Evolutionary conservation across 2,797 vertebrate species (phyloP).

Genomic region (Poeciliopsis gracilis): DNA sequence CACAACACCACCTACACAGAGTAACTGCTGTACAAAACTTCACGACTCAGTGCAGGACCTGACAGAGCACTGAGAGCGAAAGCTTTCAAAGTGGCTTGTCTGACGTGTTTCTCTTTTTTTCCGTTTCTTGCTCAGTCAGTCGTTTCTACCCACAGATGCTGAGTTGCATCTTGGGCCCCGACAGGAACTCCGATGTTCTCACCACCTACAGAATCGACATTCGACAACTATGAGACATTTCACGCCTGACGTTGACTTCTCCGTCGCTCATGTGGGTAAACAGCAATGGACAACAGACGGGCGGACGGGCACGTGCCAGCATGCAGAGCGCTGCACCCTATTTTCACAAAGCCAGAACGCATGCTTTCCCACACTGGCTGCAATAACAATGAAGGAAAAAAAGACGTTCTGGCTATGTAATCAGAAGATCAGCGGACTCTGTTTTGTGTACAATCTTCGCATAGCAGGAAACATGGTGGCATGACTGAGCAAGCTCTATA

Average conservation of each 20-base stretch:
- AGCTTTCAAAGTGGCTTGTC: slow-evolving; percentile 34
- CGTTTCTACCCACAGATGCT: slow-evolving; percentile 54
- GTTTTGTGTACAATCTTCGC: slow-evolving; percentile 40
- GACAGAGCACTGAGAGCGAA: slow-evolving; percentile 41
- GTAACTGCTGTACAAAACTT: slow-evolving; percentile 16
- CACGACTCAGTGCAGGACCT: slow-evolving; percentile 42
- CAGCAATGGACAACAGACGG: slow-evolving; percentile 47
- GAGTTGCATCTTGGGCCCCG: slow-evolving; percentile 47
- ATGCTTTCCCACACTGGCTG: slow-evolving; percentile 71
- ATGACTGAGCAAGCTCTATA: slow-evolving; percentile 56
- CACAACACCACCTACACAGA: slow-evolving; percentile 24
- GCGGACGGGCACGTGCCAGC: slow-evolving; percentile 68
- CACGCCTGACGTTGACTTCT: slow-evolving; percentile 46
- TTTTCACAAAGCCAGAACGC: slow-evolving; percentile 51
- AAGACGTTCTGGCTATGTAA: slow-evolving; percentile 70
- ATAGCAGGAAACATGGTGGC: slow-evolving; percentile 63
- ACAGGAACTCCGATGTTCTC: slow-evolving; percentile 58
- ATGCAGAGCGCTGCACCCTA: slow-evolving; percentile 71
- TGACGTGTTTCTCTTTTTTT: slow-evolving; percentile 19
- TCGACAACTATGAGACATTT: slow-evolving; percentile 39
- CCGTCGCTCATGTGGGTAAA: slow-evolving; percentile 47
- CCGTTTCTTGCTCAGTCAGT: slow-evolving; percentile 50
- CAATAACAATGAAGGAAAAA: slow-evolving; percentile 31
- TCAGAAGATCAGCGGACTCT: slow-evolving; percentile 52
- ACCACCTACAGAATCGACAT: slow-evolving; percentile 38